A percentile compares a stretch with the other conserved stretches of the same genome.
Evolutionary conservation across 2,888 invertebrate genomes (phyloP).

Genomic region (Holacanthella duospinosa): DNA sequence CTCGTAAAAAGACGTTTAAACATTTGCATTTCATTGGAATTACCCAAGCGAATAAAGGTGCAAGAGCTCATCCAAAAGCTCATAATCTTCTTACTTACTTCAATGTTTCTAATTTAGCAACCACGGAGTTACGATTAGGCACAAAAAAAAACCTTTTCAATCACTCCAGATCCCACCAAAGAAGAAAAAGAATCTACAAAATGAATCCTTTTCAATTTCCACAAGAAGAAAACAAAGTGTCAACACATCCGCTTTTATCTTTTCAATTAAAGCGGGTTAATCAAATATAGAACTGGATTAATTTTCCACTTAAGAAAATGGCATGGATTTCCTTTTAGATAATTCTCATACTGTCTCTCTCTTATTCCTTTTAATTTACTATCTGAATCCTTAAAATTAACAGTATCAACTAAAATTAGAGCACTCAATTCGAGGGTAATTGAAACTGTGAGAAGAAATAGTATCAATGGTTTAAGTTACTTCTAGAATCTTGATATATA

Average conservation of each 20-base stretch:
- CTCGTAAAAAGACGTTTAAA: neutral
- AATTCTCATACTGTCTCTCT: too few relatives aligned
- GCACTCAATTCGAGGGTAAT: too few relatives aligned
- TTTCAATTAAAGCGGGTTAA: neutral
- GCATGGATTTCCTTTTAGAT: neutral
- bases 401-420: too few relatives aligned
- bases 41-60: too few relatives aligned
- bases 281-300: neutral
- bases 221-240: neutral
- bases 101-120: neutral
- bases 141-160: neutral
- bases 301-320: neutral
- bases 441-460: too few relatives aligned
- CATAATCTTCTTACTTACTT: neutral
- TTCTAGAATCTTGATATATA: too few relatives aligned
- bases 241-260: neutral
- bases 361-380: too few relatives aligned
- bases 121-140: neutral
- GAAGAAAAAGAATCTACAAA: neutral
- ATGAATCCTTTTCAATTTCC: neutral
- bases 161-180: neutral
- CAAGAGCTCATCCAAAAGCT: too few relatives aligned
- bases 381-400: neutral
- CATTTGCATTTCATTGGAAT: neutral
- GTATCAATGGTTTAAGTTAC: too few relatives aligned